Evolutionary conservation across 1,140 invertebrate genomes (phyloP), one percentile per base, ranked within the genome.

Genomic region (Zaprionus taronus): DNA sequence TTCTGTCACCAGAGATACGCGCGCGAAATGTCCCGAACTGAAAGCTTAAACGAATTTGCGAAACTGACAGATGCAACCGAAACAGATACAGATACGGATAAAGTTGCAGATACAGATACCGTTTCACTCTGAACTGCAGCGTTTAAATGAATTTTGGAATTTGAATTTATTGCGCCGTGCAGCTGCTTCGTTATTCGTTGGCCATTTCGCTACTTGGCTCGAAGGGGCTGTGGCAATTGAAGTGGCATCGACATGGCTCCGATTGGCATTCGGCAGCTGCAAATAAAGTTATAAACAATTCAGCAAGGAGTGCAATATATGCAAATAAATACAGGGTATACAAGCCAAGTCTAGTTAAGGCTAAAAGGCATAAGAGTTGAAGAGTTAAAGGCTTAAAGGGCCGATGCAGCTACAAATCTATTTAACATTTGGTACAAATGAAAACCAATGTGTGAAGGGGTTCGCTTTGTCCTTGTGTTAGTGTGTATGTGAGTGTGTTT

Each of bases 381-480:
- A 41, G n/a, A 62, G 24, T 49, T 20, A 65, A 55, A 60, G 53
- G 51, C 56, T 63, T 47, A 31, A 72, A 80, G 28, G 71, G 9
- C 79, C 56, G 63, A 70, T 66, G 66, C 26, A 61, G 24, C 68
- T 79, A 75, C 49, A 83, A 87, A 83, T 80, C 56, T 71, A 58
- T 67, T 77, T 65, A 44, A n/a, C 51, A 15, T 55, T 68, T 58
- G 65, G 55, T 68, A 67, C 66, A 53, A 81, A 80, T 81, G 63
- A 68, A 68, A 73, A 64, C 17, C 53, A 68, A 68, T 53, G 34
- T 55, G 65, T 64, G 44, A 76, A 89, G 75, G 65, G 71, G 72
- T 72, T 81, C 53, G 11, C 38, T 47, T 12, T 38, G 22, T 24
- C 34, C 67, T 51, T 34, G 14, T 55, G 14, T 15, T 15, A n/a